phyloP scores from a whole-genome alignment of 2,888 invertebrate genomes.

The Pristionchus mayeri region DNA sequence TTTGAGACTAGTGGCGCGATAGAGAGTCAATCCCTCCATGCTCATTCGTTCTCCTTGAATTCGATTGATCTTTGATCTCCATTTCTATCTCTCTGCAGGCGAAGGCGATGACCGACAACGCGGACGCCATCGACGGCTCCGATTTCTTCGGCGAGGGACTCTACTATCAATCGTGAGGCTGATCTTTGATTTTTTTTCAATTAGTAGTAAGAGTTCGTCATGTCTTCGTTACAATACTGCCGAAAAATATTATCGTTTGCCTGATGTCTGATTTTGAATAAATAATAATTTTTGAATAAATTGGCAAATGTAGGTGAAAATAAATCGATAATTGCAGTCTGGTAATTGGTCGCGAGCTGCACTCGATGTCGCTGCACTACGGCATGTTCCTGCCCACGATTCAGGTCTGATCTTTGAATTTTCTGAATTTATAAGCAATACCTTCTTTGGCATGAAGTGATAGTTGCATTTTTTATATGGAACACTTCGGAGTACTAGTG shows the following conservation, averaged over 20 bases:
- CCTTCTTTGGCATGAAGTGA: too few species aligned
- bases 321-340: constrained; percentile 57
- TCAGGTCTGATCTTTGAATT: constrained; percentile 81
- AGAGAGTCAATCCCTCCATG: too few species aligned
- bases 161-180: constrained; percentile 64
- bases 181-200: background rate
- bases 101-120: constrained; percentile 67
- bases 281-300: too few species aligned
- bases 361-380: constrained; percentile 87
- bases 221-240: too few species aligned
- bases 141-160: constrained; percentile 75
- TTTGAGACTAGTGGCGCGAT: background rate
- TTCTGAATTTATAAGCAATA: too few species aligned
- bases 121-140: constrained; percentile 72
- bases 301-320: too few species aligned
- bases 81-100: constrained; percentile 9
- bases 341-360: constrained; percentile 69
- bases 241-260: too few species aligned
- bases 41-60: background rate
- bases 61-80: constrained; percentile 5
- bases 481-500: too few species aligned
- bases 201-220: background rate
- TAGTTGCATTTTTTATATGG: too few species aligned
- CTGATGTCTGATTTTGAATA: too few species aligned
- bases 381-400: constrained; percentile 94